Evolutionary conservation across 1,140 invertebrate genomes (phyloP).

Genomic region (Sminthurides bifidus): DNA sequence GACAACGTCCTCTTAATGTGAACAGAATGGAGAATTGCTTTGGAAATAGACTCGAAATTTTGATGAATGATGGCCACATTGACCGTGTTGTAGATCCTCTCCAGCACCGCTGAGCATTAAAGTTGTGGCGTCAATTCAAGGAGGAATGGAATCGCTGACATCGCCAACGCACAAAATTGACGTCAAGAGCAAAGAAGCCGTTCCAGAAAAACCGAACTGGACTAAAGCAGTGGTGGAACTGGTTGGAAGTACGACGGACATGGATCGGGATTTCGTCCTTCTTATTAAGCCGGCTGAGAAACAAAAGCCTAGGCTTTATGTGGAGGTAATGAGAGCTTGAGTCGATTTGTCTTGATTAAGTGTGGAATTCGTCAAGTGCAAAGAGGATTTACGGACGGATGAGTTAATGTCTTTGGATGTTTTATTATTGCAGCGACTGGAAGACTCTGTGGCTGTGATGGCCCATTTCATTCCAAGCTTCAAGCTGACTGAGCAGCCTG

Average conservation of each 20-base stretch:
- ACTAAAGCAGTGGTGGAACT: conserved; percentile 17
- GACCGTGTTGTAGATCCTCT: neutral
- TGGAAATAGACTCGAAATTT: neutral
- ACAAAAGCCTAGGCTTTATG: conserved; percentile 24
- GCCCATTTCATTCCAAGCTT: conserved; percentile 32
- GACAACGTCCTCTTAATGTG: conserved; percentile 2
- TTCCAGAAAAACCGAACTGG: conserved; percentile 14
- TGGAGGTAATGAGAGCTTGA: conserved; percentile 17
- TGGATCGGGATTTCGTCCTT: conserved; percentile 32
- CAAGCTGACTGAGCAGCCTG: conserved; percentile 32
- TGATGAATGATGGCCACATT: neutral
- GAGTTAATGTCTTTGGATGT: neutral
- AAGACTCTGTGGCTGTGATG: conserved; percentile 23
- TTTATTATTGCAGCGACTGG: conserved; percentile 8
- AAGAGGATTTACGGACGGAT: neutral
- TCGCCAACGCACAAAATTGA: conserved; percentile 26
- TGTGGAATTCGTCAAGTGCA: neutral
- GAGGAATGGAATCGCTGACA: conserved; percentile 18
- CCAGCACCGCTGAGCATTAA: conserved; percentile 21
- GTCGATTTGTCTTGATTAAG: neutral
- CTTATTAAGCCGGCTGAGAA: conserved; percentile 22
- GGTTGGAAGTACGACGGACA: conserved; percentile 24
- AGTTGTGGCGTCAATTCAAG: conserved; percentile 20
- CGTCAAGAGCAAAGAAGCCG: conserved; percentile 8
- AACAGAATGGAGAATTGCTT: neutral